A percentile compares a stretch with the other conserved stretches of the same genome.
phyloP scores from a whole-genome alignment of 2,888 invertebrate species.

The Acronicta aceris region DNA sequence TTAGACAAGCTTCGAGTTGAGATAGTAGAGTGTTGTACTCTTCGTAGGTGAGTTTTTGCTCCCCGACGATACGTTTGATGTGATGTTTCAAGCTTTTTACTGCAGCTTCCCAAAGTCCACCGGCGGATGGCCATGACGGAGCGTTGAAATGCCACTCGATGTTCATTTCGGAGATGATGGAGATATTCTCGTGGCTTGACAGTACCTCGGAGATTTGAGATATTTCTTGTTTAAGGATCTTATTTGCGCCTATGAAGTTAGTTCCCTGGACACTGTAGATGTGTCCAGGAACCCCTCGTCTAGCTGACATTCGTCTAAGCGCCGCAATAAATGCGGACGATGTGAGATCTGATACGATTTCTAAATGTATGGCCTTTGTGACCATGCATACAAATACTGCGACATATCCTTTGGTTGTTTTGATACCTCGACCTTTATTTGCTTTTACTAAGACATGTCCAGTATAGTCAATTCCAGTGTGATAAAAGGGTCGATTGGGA shows the following conservation, averaged over 20 bases:
- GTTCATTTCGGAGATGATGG: constrained; percentile 1
- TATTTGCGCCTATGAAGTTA: constrained; percentile 22
- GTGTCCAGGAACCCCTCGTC: constrained; percentile 17
- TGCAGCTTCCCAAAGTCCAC: too few species aligned
- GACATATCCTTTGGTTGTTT: constrained; percentile 8
- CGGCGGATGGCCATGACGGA: too few species aligned
- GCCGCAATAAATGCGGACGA: constrained; percentile 8
- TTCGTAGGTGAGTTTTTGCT: too few species aligned
- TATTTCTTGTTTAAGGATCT: constrained; percentile 13
- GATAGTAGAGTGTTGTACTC: too few species aligned
- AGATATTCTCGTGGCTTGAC: neutral
- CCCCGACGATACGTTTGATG: too few species aligned
- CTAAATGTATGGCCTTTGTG: constrained; percentile 18
- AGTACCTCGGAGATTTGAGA: constrained; percentile 10
- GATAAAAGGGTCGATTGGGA: constrained; percentile 20
- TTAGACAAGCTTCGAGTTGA: too few species aligned
- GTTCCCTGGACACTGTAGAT: constrained; percentile 18
- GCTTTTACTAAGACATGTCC: constrained; percentile 16
- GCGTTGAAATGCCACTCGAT: neutral
- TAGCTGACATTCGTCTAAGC: neutral
- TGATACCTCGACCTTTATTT: constrained; percentile 10
- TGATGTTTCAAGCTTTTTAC: too few species aligned
- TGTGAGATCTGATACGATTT: constrained; percentile 15
- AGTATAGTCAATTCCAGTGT: constrained; percentile 22
- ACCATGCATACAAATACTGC: constrained; percentile 21